Conservation (phyloP, 2,113 vertebrate species). For the Corythaixoides concolor region DNA sequence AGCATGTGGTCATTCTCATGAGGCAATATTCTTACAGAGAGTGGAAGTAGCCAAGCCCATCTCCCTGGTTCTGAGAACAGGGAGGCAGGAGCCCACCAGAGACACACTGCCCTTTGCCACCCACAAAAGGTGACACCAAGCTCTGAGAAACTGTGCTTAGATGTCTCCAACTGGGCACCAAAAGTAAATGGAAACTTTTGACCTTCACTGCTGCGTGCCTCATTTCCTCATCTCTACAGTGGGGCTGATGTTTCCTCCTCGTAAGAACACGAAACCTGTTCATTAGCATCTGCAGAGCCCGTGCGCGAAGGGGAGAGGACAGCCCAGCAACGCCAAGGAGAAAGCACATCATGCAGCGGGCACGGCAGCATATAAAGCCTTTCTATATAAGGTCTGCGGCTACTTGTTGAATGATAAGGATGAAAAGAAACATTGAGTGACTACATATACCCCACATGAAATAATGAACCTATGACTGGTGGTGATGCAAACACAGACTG, state of each 20-base stretch:
- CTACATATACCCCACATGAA: accelerated
- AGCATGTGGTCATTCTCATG: not conserved
- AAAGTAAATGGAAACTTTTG: constrained; percentile 45
- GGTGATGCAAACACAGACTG: not conserved
- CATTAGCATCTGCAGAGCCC: not conserved
- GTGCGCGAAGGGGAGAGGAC: not conserved
- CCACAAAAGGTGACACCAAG: not conserved
- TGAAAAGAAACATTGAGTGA: not conserved
- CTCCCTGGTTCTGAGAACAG: not conserved
- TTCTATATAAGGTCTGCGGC: not conserved
- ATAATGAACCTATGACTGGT: not conserved
- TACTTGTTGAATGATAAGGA: not conserved
- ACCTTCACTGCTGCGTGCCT: constrained; percentile 34
- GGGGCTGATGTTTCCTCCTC: not conserved
- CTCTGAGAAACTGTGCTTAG: not conserved
- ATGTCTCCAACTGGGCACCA: constrained; percentile 5
- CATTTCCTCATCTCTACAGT: constrained; percentile 16
- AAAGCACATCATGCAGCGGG: not conserved
- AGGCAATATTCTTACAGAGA: not conserved
- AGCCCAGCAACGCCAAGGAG: not conserved
- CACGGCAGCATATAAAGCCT: not conserved
- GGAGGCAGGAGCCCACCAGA: not conserved
- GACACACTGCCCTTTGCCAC: not conserved
- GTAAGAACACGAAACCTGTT: not conserved
- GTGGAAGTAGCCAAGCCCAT: not conserved